Evolutionary conservation across 2,113 vertebrate genomes (phyloP).

Genomic region (Pteruthius melanotis): DNA sequence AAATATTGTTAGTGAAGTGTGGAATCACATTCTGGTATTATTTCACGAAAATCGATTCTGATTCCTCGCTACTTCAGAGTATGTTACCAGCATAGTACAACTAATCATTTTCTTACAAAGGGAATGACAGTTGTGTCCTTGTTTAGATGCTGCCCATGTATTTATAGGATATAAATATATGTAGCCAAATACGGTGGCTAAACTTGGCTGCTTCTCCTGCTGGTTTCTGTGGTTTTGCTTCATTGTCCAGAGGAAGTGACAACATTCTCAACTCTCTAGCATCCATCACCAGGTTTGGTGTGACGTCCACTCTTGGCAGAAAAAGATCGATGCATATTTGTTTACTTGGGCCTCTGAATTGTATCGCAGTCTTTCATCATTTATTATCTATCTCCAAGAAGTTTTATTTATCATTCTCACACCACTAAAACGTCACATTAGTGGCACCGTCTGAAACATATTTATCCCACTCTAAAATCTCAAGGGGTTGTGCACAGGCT

Average conservation of each 20-base stretch:
- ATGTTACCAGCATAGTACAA: background rate
- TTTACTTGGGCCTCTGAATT: background rate
- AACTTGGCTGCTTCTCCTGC: background rate
- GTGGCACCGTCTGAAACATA: background rate
- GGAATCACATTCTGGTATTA: background rate
- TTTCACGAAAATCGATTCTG: background rate
- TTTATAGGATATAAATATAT: background rate
- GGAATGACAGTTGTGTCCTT: background rate
- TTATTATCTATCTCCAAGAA: background rate
- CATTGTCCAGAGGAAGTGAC: background rate
- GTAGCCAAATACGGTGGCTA: background rate
- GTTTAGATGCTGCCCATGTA: background rate
- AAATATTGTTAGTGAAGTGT: background rate
- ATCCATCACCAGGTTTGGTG: background rate
- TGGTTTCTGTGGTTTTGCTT: conserved; percentile 5
- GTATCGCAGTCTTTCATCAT: background rate
- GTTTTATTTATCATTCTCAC: background rate
- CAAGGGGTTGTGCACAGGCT: background rate
- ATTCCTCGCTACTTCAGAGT: background rate
- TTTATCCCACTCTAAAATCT: background rate
- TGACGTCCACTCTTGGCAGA: background rate
- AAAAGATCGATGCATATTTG: background rate
- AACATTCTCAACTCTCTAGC: background rate
- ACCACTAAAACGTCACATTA: background rate
- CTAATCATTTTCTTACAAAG: background rate